These are phyloP conservation scores for Eubasilissa regina DNA, from an alignment of 1,140 invertebrate species.

Conservation along the genomic window DNA sequence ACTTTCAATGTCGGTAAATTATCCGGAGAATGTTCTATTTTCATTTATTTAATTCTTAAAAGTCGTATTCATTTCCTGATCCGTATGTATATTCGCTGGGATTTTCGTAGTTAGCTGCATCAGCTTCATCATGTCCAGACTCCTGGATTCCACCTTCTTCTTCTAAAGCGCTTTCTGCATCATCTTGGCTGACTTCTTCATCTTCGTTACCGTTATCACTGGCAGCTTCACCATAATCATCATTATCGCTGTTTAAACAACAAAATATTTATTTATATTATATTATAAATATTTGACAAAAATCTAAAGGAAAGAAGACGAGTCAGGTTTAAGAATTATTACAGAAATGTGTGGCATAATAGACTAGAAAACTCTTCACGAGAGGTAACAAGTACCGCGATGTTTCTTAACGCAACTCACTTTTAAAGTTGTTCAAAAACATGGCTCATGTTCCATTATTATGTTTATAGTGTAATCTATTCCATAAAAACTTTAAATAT, in stretches of 20 bases:
- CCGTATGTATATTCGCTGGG: conserved; percentile 69
- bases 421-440: too few species aligned
- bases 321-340: too few species aligned
- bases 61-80: conserved; percentile 66
- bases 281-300: too few species aligned
- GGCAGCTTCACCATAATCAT: conserved; percentile 16
- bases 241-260: neutral
- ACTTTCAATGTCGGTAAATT: too few species aligned
- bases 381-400: too few species aligned
- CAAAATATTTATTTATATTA: neutral
- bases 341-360: too few species aligned
- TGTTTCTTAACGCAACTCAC: too few species aligned
- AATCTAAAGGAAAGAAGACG: too few species aligned
- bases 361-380: too few species aligned
- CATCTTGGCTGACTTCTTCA: conserved; percentile 50
- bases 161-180: conserved; percentile 61
- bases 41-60: conserved; percentile 43
- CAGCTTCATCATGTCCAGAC: conserved; percentile 66
- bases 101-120: conserved; percentile 64
- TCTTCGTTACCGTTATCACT: conserved; percentile 54
- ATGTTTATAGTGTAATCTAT: too few species aligned
- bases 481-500: too few species aligned
- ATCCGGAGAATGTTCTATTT: neutral
- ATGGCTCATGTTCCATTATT: too few species aligned
- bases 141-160: conserved; percentile 65